A percentile compares a stretch with the other conserved stretches of the same genome.
Evolutionary conservation across 2,888 invertebrate genomes (phyloP).

Genomic region (Leptinotarsa haldemani): DNA sequence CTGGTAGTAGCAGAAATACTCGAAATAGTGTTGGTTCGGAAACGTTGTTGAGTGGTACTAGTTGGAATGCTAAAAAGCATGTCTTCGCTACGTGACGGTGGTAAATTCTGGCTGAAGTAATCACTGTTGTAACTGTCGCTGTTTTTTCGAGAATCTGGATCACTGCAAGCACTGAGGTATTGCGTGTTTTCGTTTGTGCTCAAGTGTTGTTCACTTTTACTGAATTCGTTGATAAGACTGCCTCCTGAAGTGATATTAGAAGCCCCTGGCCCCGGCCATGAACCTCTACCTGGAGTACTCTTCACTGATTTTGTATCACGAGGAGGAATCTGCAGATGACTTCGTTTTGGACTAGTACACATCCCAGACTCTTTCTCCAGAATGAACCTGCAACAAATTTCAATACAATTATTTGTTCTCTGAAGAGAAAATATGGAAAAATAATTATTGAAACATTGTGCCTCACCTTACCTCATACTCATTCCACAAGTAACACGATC

Average conservation of each 20-base stretch:
- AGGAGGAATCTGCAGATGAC: constrained; percentile 75
- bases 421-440: neutral
- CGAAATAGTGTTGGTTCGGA: constrained; percentile 68
- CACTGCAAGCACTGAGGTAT: constrained; percentile 69
- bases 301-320: constrained; percentile 81
- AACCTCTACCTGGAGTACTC: constrained; percentile 82
- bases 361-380: constrained; percentile 63
- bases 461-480: constrained; percentile 55
- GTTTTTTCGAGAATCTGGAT: constrained; percentile 61
- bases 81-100: constrained; percentile 85
- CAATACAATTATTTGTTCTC: neutral
- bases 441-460: neutral
- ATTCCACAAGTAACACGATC: constrained; percentile 72
- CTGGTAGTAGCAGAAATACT: constrained; percentile 78
- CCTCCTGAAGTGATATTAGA: constrained; percentile 67
- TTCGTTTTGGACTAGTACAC: constrained; percentile 66
- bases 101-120: constrained; percentile 68
- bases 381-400: constrained; percentile 56
- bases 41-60: constrained; percentile 51
- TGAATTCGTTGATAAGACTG: constrained; percentile 72
- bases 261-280: constrained; percentile 85
- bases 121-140: constrained; percentile 62
- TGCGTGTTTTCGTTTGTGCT: constrained; percentile 71
- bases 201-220: constrained; percentile 85
- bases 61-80: constrained; percentile 68